phyloP scores from a whole-genome alignment of 2,797 vertebrate genomes.

The Sphenodon punctatus region DNA sequence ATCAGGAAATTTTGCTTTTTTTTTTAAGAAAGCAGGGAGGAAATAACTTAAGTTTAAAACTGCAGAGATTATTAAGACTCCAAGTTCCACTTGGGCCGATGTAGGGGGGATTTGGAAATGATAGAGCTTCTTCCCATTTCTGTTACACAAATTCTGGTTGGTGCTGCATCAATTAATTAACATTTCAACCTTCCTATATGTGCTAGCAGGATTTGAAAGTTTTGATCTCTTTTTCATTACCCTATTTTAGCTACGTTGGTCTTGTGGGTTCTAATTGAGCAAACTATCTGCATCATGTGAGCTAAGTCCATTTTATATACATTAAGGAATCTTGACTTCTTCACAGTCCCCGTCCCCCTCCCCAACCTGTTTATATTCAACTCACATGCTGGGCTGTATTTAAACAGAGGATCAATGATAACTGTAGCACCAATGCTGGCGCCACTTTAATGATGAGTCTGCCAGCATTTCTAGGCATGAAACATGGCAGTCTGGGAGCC shows the following conservation, averaged over 20 bases:
- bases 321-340: constrained; percentile 5
- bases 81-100: too few species aligned
- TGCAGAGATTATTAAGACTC: background rate
- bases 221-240: constrained; percentile 38
- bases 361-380: constrained; percentile 53
- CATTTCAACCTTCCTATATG: background rate
- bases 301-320: constrained; percentile 29
- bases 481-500: constrained; percentile 48
- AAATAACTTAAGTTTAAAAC: constrained; percentile 18
- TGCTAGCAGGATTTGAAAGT: constrained; percentile 55
- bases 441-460: constrained; percentile 18
- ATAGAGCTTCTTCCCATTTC: too few species aligned
- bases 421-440: constrained; percentile 65
- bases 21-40: background rate
- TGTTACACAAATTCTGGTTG: too few species aligned
- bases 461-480: constrained; percentile 68
- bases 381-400: constrained; percentile 65
- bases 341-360: constrained; percentile 30
- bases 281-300: constrained; percentile 56
- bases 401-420: constrained; percentile 71
- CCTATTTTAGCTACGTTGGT: constrained; percentile 64
- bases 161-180: too few species aligned
- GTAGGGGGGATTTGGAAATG: too few species aligned
- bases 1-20: background rate
- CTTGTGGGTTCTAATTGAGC: constrained; percentile 64